These are phyloP conservation scores for Cheirogaleus medius DNA, from an alignment of 2,113 vertebrate species.

Conservation along the genomic window DNA sequence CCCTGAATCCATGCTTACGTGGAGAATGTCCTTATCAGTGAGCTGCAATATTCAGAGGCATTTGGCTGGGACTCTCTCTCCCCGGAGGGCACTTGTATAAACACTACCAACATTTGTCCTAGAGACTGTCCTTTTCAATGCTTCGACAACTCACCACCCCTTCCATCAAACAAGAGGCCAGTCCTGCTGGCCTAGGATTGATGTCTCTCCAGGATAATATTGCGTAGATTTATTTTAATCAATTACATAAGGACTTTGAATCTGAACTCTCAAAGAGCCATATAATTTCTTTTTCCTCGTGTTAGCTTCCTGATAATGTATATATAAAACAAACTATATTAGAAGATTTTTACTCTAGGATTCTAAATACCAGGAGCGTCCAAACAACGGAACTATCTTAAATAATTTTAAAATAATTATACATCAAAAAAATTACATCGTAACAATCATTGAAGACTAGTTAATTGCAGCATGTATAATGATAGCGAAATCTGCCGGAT, in stretches of 20 bases:
- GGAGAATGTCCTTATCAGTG: neutral
- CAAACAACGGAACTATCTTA: neutral
- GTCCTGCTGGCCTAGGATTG: neutral
- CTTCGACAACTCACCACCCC: neutral
- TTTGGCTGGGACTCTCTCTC: neutral
- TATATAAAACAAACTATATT: neutral
- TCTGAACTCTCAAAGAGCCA: constrained; percentile 6
- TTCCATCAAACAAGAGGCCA: neutral
- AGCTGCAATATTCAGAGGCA: constrained; percentile 36
- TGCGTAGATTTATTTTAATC: neutral
- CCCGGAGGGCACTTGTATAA: neutral
- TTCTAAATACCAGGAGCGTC: neutral
- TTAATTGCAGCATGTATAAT: neutral
- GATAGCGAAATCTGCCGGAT: neutral
- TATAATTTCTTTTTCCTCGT: neutral
- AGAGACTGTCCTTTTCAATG: neutral
- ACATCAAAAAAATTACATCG: neutral
- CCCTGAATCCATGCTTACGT: neutral
- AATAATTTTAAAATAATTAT: constrained; percentile 12
- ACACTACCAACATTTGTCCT: neutral
- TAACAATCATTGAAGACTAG: neutral
- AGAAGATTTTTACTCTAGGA: neutral
- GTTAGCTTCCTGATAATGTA: neutral
- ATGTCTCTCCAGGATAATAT: neutral
- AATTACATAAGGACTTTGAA: neutral